Conservation (phyloP, 2,113 vertebrate genomes). For the Alligator mississippiensis region DNA sequence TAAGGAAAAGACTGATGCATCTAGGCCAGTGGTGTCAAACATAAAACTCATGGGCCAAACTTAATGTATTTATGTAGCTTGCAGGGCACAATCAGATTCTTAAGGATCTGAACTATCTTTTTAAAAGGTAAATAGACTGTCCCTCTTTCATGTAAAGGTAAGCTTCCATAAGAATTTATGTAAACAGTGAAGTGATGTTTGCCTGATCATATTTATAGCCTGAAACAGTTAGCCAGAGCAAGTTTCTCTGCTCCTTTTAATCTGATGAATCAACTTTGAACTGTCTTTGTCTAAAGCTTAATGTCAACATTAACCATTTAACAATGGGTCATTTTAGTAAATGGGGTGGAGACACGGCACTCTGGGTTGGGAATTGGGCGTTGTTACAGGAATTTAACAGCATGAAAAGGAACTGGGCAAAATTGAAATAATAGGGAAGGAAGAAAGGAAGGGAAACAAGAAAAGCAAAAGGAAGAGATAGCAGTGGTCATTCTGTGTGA, state of each 20-base stretch:
- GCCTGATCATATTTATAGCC: background rate
- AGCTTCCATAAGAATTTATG: background rate
- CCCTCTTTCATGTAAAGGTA: background rate
- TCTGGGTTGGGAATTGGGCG: background rate
- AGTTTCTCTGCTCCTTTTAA: background rate
- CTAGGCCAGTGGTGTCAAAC: background rate
- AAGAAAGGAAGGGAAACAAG: background rate
- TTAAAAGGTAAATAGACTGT: background rate
- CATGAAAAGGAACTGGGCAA: background rate
- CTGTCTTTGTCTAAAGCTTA: too few species aligned
- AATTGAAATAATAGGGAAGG: background rate
- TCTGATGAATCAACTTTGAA: background rate
- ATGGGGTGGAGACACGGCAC: background rate
- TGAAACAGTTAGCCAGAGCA: background rate
- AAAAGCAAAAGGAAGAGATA: background rate
- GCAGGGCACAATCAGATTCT: background rate
- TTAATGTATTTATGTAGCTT: fast-evolving
- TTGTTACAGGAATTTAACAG: background rate
- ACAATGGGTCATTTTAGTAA: background rate
- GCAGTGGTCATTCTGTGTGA: background rate
- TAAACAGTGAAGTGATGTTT: background rate
- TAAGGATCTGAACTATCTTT: background rate
- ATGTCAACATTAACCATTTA: background rate
- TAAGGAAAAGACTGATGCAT: background rate
- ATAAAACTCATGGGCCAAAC: fast-evolving